phyloP scores from a whole-genome alignment of 2,888 invertebrate species.

The Plebejus anna region DNA sequence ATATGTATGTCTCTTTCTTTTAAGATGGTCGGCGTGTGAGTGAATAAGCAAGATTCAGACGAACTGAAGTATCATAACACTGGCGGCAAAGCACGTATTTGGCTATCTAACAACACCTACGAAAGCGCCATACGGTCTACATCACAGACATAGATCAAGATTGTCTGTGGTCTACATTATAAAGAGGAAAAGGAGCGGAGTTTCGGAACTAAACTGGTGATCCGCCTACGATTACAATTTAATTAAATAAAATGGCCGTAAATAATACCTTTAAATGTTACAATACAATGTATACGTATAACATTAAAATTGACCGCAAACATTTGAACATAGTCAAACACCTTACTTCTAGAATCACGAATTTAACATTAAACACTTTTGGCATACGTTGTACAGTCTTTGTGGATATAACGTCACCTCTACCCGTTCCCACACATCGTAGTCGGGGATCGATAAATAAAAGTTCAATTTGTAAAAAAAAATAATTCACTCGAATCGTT shows the following conservation, averaged over 20 bases:
- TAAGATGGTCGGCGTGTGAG: background rate
- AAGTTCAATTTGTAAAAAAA: constrained; percentile 20
- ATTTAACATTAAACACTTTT: constrained; percentile 31
- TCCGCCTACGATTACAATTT: background rate
- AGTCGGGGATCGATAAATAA: constrained; percentile 25
- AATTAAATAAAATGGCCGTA: constrained; percentile 27
- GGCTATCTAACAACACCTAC: background rate
- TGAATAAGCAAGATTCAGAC: background rate
- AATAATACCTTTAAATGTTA: constrained; percentile 25
- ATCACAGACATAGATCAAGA: background rate
- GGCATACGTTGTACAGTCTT: constrained; percentile 32
- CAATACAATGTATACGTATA: constrained; percentile 21
- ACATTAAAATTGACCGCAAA: constrained; percentile 24
- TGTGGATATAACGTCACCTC: constrained; percentile 9
- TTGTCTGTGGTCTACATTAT: too few species aligned
- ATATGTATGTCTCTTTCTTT: background rate
- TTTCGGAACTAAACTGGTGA: background rate
- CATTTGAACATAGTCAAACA: constrained; percentile 8
- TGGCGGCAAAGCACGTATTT: background rate
- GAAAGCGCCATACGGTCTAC: background rate
- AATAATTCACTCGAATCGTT: constrained; percentile 23
- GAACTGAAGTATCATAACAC: background rate
- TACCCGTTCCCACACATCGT: constrained; percentile 19
- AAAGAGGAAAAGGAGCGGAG: background rate
- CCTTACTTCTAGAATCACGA: constrained; percentile 31